Evolutionary conservation across 2,113 vertebrate species (phyloP).

Genomic region (Chaetodon auriga): DNA sequence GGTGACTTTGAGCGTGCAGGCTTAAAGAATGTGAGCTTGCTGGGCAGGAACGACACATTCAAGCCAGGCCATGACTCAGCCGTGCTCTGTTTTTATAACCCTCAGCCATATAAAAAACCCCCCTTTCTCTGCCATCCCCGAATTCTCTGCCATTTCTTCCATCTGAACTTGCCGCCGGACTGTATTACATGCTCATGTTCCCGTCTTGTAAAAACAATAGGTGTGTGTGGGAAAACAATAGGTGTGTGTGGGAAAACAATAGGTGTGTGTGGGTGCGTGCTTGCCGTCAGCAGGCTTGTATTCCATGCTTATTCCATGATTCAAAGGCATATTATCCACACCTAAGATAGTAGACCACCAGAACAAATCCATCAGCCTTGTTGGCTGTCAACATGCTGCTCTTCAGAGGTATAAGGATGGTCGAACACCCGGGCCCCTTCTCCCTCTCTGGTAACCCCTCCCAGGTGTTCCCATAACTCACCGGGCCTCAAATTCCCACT

Average conservation of each 20-base stretch:
- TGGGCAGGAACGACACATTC: constrained; percentile 59
- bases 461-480: constrained; percentile 83
- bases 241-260: constrained; percentile 32
- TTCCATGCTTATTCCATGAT: constrained; percentile 52
- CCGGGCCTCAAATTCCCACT: constrained; percentile 69
- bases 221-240: not conserved
- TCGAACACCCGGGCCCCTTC: not conserved
- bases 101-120: constrained; percentile 49
- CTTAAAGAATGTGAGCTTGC: constrained; percentile 63
- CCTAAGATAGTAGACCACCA: constrained; percentile 47
- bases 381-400: constrained; percentile 70
- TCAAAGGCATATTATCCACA: constrained; percentile 50
- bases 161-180: constrained; percentile 35
- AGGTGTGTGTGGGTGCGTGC: constrained; percentile 9
- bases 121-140: constrained; percentile 20
- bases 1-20: constrained; percentile 38
- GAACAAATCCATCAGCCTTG: constrained; percentile 67
- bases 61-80: constrained; percentile 64
- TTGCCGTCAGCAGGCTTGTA: constrained; percentile 27
- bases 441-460: constrained; percentile 28
- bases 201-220: constrained; percentile 31
- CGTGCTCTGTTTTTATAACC: constrained; percentile 79
- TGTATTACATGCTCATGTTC: not conserved
- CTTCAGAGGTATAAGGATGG: constrained; percentile 63
- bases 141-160: constrained; percentile 19